A percentile compares a stretch with the other conserved stretches of the same genome.
These are phyloP conservation scores for Drosophila greeni DNA, from an alignment of 2,888 invertebrate genomes.

Conservation along the genomic window DNA sequence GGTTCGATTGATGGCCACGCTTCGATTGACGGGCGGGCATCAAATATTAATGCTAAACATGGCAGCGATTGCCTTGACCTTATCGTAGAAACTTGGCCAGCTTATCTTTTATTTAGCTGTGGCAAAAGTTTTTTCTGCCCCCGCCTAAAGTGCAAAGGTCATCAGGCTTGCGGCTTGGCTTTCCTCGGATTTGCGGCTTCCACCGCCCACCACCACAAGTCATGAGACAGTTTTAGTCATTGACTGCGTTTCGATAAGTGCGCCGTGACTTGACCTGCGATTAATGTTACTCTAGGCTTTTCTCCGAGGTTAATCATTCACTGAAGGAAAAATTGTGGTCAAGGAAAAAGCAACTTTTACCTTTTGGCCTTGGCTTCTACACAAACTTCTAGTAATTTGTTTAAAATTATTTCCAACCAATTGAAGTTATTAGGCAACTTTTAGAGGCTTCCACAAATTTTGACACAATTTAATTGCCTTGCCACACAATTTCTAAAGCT, in stretches of 20 bases:
- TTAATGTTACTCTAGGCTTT: slow-evolving; percentile 25
- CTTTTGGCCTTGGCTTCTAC: neutral
- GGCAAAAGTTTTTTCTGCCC: slow-evolving; percentile 29
- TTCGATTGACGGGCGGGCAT: slow-evolving; percentile 23
- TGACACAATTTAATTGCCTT: neutral
- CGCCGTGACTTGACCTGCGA: slow-evolving; percentile 35
- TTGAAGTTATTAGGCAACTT: slow-evolving; percentile 1
- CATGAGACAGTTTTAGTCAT: slow-evolving; percentile 29
- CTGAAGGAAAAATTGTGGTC: neutral
- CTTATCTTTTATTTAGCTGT: slow-evolving; percentile 44
- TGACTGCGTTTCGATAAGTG: slow-evolving; percentile 33
- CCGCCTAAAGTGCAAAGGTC: slow-evolving; percentile 41
- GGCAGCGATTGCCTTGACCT: slow-evolving; percentile 42
- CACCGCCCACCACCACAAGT: slow-evolving; percentile 19
- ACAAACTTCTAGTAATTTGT: neutral
- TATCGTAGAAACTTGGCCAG: slow-evolving; percentile 35
- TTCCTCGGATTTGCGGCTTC: slow-evolving; percentile 12
- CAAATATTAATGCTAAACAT: slow-evolving; percentile 47
- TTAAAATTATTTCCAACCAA: neutral
- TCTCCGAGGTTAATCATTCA: neutral
- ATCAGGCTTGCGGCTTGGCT: slow-evolving; percentile 27
- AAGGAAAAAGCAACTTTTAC: too few species aligned
- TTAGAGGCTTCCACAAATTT: neutral
- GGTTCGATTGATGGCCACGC: slow-evolving; percentile 33
- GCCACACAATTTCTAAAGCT: neutral